Conservation (phyloP, 2,113 vertebrate species). For the Fulmarus glacialis region DNA sequence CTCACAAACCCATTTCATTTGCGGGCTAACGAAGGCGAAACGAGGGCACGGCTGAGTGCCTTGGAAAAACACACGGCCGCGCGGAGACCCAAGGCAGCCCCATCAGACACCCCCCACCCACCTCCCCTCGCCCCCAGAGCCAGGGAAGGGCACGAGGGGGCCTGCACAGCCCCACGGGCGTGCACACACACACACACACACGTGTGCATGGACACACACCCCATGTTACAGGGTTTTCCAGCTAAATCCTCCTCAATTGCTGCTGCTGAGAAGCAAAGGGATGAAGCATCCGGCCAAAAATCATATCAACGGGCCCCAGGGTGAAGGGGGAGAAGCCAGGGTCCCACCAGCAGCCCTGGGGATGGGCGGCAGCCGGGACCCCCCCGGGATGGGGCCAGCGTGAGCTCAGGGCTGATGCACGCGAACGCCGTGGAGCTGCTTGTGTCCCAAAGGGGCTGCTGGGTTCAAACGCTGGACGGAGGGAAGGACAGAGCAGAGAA, state of each 20-base stretch:
- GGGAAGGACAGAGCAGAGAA: background rate
- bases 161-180: background rate
- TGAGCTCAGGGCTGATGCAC: background rate
- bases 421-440: background rate
- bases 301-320: background rate
- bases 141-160: background rate
- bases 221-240: background rate
- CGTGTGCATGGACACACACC: rapidly evolving
- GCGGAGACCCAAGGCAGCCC: background rate
- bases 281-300: background rate
- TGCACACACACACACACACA: too few relatives aligned
- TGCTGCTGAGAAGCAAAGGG: background rate
- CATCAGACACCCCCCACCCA: background rate
- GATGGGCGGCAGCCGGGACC: background rate
- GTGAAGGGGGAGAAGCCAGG: too few relatives aligned
- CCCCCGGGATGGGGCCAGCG: rapidly evolving
- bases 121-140: background rate
- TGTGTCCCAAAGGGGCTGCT: background rate
- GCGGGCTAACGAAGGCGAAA: background rate
- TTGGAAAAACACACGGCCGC: background rate
- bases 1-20: background rate
- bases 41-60: background rate
- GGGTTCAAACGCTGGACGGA: background rate
- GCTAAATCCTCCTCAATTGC: background rate
- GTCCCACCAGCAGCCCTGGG: background rate